Conservation (phyloP, 2,888 invertebrate genomes). For the Lasioglossum morio region DNA sequence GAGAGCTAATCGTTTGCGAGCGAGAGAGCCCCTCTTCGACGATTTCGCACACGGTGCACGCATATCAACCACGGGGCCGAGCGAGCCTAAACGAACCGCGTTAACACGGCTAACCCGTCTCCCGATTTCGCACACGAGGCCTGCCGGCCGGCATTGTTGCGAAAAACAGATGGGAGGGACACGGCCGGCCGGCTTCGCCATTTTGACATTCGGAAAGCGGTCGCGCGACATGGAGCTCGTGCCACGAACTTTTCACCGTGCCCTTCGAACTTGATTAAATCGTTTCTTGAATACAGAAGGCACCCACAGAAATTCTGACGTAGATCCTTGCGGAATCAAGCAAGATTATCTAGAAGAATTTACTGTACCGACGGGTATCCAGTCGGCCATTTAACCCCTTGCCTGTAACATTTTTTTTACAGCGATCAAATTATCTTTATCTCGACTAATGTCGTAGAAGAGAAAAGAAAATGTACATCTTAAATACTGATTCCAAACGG, state of each 20-base stretch:
- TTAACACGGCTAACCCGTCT: neutral
- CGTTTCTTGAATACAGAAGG: neutral
- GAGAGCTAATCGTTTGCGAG: neutral
- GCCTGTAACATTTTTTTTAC: too few species aligned
- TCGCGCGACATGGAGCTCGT: constrained; percentile 50
- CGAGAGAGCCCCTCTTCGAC: neutral
- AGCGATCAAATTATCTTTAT: too few species aligned
- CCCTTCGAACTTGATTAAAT: neutral
- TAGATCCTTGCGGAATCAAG: neutral
- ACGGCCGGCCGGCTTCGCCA: constrained; percentile 82
- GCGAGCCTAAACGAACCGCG: neutral
- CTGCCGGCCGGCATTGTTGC: neutral
- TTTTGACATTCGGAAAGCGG: constrained; percentile 83
- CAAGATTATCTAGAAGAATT: neutral
- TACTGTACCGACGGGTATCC: neutral
- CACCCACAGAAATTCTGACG: neutral
- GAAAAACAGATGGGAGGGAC: neutral
- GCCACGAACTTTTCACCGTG: neutral
- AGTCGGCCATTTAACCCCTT: neutral
- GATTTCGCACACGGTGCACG: neutral
- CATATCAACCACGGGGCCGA: neutral
- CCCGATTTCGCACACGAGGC: neutral
- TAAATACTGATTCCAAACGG: too few species aligned
- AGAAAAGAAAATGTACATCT: too few species aligned
- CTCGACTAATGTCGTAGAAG: too few species aligned